Base-by-base conservation (phyloP, 2,888 invertebrate genomes). In the Lycaena phlaeas region DNA sequence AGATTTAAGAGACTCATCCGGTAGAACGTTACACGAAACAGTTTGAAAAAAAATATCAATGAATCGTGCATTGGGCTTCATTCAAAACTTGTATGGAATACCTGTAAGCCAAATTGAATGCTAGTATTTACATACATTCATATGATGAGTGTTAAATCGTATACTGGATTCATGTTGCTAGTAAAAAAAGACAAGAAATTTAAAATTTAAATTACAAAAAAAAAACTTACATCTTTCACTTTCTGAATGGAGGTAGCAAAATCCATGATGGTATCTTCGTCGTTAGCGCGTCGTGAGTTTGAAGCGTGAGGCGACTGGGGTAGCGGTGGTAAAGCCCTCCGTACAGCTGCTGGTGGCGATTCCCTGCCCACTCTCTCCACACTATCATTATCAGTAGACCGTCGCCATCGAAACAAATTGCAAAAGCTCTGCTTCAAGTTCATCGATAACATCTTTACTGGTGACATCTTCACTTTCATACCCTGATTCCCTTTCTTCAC, bases 161-260 rank as follows among this genome's bases (percentile, higher is more conserved):
- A n/a, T n/a, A n/a, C n/a, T n/a, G n/a, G n/a, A n/a, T n/a, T n/a
- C n/a, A n/a, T n/a, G n/a, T n/a, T n/a, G n/a, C n/a, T n/a, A n/a
- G n/a, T n/a, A n/a, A n/a, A n/a, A n/a, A n/a, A n/a, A n/a, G n/a
- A n/a, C n/a, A n/a, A n/a, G n/a, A n/a, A n/a, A n/a, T n/a, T n/a
- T n/a, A n/a, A n/a, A n/a, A n/a, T n/a, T n/a, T n/a, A n/a, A n/a
- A n/a, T n/a, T n/a, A n/a, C n/a, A n/a, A n/a, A n/a, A n/a, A n/a
- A n/a, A n/a, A n/a, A n/a, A 88, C 93, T 88, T 85, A 95, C 95
- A 84, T 96, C 95, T 87, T 96, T 96, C 40, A 96, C 96, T 87
- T 93, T 94, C 69, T 95, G 93, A 61, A 96, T 94, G 55, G 95
- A 96, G 17, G 94, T 92, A 27, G 95, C 94, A 73, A 96, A 96